These are phyloP conservation scores for Cerastoderma edule DNA, from an alignment of 2,888 invertebrate species.

Conservation along the genomic window DNA sequence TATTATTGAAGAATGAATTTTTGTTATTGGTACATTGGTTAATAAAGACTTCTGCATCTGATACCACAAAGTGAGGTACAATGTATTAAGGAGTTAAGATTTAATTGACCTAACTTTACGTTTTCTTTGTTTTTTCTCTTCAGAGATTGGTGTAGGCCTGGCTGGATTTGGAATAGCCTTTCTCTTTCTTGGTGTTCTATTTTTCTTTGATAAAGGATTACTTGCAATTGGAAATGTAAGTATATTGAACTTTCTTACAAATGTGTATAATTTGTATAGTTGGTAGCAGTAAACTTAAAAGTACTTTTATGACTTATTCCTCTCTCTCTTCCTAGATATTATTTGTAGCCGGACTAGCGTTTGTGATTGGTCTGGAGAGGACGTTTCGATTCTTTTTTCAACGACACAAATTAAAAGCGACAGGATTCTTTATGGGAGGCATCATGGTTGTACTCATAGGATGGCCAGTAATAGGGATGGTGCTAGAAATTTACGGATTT, in stretches of 20 bases:
- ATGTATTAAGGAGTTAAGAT: too few species aligned
- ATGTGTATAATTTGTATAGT: too few species aligned
- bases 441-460: constrained; percentile 96
- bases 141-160: constrained; percentile 97
- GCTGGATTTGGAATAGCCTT: constrained; percentile 97
- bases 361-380: constrained; percentile 97
- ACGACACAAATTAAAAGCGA: constrained; percentile 95
- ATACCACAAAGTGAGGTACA: too few species aligned
- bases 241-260: too few species aligned
- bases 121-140: constrained; percentile 4
- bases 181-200: constrained; percentile 95
- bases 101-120: too few species aligned
- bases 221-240: constrained; percentile 99
- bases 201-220: constrained; percentile 98
- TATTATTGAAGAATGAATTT: too few species aligned
- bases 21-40: too few species aligned
- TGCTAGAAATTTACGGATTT: constrained; percentile 98
- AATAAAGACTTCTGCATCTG: too few species aligned
- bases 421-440: constrained; percentile 95
- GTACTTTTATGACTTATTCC: neutral
- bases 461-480: constrained; percentile 98
- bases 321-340: constrained; percentile 90
- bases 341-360: constrained; percentile 96
- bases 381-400: constrained; percentile 99
- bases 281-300: too few species aligned